These are phyloP conservation scores for Caenorhabditis wallacei DNA, from an alignment of 2,888 invertebrate species.

Conservation along the genomic window DNA sequence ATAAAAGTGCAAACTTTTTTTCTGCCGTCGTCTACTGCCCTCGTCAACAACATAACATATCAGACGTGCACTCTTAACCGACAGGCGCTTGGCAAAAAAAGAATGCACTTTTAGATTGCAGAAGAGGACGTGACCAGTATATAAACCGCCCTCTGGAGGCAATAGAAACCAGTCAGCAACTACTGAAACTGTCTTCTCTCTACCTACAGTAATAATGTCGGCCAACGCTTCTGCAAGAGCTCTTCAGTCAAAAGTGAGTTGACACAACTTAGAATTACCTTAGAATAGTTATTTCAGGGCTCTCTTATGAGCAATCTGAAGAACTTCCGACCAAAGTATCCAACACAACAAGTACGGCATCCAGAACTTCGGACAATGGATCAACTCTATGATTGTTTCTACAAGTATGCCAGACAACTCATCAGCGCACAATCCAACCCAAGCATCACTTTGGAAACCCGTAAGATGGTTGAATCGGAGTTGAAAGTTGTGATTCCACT, in stretches of 20 bases:
- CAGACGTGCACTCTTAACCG: constrained; percentile 44
- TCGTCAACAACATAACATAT: constrained; percentile 54
- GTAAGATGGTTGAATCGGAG: constrained; percentile 34
- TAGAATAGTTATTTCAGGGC: constrained; percentile 1
- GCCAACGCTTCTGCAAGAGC: constrained; percentile 37
- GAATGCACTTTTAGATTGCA: constrained; percentile 56
- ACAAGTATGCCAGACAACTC: constrained; percentile 55
- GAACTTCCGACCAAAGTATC: constrained; percentile 14
- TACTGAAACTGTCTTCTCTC: not conserved
- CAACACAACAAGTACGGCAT: constrained; percentile 17
- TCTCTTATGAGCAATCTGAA: constrained; percentile 38
- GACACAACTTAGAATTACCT: not conserved
- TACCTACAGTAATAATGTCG: constrained; percentile 18
- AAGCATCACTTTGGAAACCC: constrained; percentile 26
- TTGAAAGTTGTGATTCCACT: constrained; percentile 58
- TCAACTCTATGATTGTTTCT: constrained; percentile 56
- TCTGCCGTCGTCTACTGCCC: constrained; percentile 15
- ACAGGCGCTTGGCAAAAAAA: constrained; percentile 52
- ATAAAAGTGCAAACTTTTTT: constrained; percentile 63
- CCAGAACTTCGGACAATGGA: constrained; percentile 55
- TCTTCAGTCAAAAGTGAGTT: constrained; percentile 41
- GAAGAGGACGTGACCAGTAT: constrained; percentile 41
- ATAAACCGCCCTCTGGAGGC: constrained; percentile 12
- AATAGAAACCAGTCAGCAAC: constrained; percentile 22
- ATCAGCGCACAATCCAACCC: constrained; percentile 14